Evolutionary conservation across 2,797 vertebrate genomes (phyloP).

Genomic region (Dromococcyx pavoninus): DNA sequence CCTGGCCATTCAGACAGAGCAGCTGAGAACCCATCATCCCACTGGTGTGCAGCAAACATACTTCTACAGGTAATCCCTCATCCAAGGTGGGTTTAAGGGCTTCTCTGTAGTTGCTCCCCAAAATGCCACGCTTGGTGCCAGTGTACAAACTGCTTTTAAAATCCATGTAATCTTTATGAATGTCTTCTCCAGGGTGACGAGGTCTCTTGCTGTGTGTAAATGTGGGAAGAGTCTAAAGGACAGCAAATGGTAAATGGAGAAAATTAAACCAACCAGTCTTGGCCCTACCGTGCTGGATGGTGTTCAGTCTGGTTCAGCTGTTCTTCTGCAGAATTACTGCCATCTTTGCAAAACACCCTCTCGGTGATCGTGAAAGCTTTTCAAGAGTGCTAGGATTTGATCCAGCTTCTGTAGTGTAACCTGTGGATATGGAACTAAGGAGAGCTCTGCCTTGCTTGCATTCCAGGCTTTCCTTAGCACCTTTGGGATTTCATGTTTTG

Average conservation of each 20-base stretch:
- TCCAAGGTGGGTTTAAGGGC: not conserved
- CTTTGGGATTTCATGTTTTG: not conserved
- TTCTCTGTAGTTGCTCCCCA: not conserved
- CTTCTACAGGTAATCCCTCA: not conserved
- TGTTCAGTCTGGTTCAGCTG: not conserved
- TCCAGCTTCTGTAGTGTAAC: not conserved
- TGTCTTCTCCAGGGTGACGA: not conserved
- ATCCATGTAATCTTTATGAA: not conserved
- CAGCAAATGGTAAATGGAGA: not conserved
- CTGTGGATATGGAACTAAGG: not conserved
- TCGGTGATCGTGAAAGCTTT: not conserved
- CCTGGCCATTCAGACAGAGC: not conserved
- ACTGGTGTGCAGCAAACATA: not conserved
- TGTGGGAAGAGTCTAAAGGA: not conserved
- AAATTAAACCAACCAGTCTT: not conserved
- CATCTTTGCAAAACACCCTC: not conserved
- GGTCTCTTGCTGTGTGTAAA: not conserved
- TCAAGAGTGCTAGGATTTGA: not conserved
- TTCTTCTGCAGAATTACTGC: not conserved
- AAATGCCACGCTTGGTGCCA: not conserved
- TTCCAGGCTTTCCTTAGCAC: not conserved
- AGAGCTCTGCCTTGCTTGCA: not conserved
- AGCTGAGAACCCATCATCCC: not conserved
- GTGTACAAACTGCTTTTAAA: not conserved
- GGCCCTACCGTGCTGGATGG: not conserved